Conservation (phyloP, 2,113 vertebrate genomes). For the Ammodytes dubius region DNA sequence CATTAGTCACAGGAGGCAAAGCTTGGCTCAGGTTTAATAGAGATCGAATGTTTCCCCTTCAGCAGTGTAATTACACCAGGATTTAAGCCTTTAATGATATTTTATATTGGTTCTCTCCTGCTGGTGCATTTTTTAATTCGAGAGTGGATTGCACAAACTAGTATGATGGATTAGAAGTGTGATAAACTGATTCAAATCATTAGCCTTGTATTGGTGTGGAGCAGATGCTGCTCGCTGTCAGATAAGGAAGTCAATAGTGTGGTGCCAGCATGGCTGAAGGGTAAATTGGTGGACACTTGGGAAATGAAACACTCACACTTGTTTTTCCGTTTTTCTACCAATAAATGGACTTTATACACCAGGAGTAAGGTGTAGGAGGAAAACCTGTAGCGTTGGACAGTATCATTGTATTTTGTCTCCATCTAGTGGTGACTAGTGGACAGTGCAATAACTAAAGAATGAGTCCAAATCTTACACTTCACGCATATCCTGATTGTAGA, state of each 20-base stretch:
- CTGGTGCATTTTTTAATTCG: background rate
- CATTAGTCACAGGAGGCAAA: conserved; percentile 52
- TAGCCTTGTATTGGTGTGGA: background rate
- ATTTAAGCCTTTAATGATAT: conserved; percentile 45
- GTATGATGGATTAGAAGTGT: background rate
- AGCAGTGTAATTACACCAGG: conserved; percentile 32
- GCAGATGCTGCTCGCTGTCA: conserved; percentile 25
- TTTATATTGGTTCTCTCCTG: conserved; percentile 46
- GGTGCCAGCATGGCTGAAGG: background rate
- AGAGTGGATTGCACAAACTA: background rate
- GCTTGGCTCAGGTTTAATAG: conserved; percentile 10
- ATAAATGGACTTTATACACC: background rate
- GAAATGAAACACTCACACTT: background rate
- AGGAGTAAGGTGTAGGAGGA: background rate
- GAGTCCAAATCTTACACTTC: no score
- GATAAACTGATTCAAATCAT: conserved; percentile 5
- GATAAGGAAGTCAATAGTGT: background rate
- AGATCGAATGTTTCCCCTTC: conserved; percentile 27
- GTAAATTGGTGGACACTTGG: background rate
- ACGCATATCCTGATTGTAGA: background rate
- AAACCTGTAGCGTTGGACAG: background rate
- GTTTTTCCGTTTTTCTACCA: background rate
- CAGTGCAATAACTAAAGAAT: conserved; percentile 3
- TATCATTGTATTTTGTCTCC: conserved; percentile 31
- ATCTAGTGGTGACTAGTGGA: conserved; percentile 57